A percentile compares a stretch with the other conserved stretches of the same genome.
Evolutionary conservation across 2,113 vertebrate genomes (phyloP).

Genomic region (Nansenia antarctica): DNA sequence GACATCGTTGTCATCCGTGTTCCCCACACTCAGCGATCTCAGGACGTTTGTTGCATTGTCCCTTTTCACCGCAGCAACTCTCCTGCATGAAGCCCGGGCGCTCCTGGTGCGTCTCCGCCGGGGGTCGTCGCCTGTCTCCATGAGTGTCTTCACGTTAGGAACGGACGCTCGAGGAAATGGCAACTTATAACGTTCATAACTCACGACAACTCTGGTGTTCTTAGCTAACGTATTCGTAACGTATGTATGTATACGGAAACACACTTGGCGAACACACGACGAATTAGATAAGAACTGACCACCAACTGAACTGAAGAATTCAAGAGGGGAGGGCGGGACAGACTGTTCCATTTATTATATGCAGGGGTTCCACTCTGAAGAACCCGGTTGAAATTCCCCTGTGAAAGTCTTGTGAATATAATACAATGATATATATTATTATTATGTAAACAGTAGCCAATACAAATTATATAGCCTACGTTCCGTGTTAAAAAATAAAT

Average conservation of each 20-base stretch:
- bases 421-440: not conserved
- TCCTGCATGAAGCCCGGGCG: conserved; percentile 32
- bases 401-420: no score
- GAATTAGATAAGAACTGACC: no score
- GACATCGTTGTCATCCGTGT: conserved; percentile 50
- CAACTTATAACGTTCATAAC: no score
- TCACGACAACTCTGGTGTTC: no score
- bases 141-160: conserved; percentile 30
- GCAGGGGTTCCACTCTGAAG: no score
- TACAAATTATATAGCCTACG: not conserved
- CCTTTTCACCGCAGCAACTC: conserved; percentile 10
- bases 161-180: not conserved
- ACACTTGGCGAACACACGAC: no score
- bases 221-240: no score
- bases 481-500: not conserved
- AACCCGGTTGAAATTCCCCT: no score
- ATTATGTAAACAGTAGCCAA: not conserved
- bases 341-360: no score
- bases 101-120: conserved; percentile 53
- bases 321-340: not conserved
- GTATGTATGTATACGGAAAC: no score
- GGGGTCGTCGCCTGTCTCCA: conserved; percentile 48
- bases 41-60: conserved; percentile 43
- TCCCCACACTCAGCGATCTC: conserved; percentile 57
- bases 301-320: not conserved